Evolutionary conservation across 2,113 vertebrate species (phyloP), one percentile per base, ranked within the genome.

Genomic region (Oncorhynchus keta): DNA sequence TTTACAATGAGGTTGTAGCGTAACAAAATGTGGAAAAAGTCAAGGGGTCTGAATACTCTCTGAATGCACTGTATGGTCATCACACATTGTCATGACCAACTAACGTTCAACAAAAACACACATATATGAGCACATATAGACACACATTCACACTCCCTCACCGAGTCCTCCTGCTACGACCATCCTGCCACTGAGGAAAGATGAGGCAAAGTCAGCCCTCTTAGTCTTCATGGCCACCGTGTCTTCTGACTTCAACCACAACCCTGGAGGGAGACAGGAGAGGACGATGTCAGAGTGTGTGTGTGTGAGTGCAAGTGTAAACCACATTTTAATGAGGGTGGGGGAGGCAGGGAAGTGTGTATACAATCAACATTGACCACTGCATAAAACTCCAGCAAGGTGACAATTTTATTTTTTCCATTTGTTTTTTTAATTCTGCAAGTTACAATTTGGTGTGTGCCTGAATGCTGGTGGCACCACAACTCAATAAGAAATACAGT

Each of bases 101-200:
- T 35, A 35, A 8, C 35, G 6, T 39, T 39, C 35, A 39, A 45
- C 8, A 45, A 45, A 45, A 45, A 45, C 9, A 45, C 39, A 12
- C 9, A 9, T 45, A 45, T 45, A 26, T 16, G 14, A 55, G 12
- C 13, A 5, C 16, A 55, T 55, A 18, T 9, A 65, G 39, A 68
- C 32, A 49, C 51, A 62, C 45, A 61, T 49, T 67, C 55, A 22
- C 24, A 2, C 4, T 32, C 26, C 64, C 95, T 93, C 89, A 99
- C 98, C 98, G 5, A 99, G 92, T 48, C 98, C 98, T 24, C 97
- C 98, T 0, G 96, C 96, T 48, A 98, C 95, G 0, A 99, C 59
- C 18, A 98, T 94, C 79, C 97, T 87, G 69, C 96, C 97, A 2
- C 93, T 94, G 89, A 99, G 90, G 83, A 90, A 93, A 16, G 95